Evolutionary conservation across 2,113 vertebrate species (phyloP).

Genomic region (Nestor notabilis): DNA sequence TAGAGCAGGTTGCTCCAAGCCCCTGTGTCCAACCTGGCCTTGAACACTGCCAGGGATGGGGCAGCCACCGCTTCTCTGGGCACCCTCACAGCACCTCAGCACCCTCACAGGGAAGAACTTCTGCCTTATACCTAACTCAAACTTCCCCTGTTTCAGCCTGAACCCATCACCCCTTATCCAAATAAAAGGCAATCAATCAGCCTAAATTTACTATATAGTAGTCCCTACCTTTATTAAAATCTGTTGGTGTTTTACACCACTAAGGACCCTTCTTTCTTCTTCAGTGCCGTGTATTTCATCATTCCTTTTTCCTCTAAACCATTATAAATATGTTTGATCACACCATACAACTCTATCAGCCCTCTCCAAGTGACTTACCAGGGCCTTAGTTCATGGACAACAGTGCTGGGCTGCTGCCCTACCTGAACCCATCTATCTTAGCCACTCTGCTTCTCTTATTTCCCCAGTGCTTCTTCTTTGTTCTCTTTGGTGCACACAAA

Average conservation of each 20-base stretch:
- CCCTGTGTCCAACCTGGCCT: too few species aligned
- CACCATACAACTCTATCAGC: background rate
- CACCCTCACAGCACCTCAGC: background rate
- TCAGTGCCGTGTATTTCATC: fast-evolving
- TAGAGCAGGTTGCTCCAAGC: background rate
- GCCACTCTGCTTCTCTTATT: background rate
- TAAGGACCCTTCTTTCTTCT: background rate
- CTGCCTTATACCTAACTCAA: background rate
- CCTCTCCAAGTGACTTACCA: background rate
- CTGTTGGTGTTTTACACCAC: background rate
- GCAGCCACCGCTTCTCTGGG: background rate
- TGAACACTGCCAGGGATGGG: background rate
- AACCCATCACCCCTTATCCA: background rate
- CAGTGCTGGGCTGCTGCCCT: background rate
- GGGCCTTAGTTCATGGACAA: background rate
- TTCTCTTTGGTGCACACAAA: background rate
- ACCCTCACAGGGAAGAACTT: background rate
- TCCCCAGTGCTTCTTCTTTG: background rate
- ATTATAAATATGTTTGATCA: background rate
- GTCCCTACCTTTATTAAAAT: background rate
- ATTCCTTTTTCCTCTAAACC: background rate
- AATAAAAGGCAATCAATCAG: background rate
- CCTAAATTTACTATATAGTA: background rate
- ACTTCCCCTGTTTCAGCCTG: background rate
- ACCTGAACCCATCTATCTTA: background rate